Evolutionary conservation across 1,140 invertebrate species (phyloP).

Genomic region (Aphaenogaster ashmeadi): DNA sequence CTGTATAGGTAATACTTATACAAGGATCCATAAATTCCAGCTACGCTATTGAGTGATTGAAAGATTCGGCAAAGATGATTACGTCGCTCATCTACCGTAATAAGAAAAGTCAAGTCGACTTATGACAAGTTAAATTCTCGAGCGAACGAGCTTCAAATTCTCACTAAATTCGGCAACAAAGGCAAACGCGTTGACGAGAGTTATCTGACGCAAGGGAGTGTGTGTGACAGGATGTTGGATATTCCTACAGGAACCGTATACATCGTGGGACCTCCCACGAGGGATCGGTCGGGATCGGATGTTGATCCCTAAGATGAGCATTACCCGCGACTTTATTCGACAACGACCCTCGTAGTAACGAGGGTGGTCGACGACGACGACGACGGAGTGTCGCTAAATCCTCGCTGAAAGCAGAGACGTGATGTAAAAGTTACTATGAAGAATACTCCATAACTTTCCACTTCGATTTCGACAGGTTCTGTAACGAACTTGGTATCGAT

Average conservation of each 20-base stretch:
- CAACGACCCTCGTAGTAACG: not conserved
- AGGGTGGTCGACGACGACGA: not conserved
- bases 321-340: constrained; percentile 35
- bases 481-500: not conserved
- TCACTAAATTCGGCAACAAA: not conserved
- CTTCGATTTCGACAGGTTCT: not conserved
- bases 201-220: not conserved
- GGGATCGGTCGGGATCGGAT: constrained; percentile 7
- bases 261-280: not conserved
- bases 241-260: not conserved
- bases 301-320: constrained; percentile 14
- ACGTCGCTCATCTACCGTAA: not conserved
- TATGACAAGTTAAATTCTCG: not conserved
- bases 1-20: not conserved
- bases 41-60: not conserved
- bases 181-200: not conserved
- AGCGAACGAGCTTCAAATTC: not conserved
- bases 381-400: not conserved
- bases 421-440: not conserved
- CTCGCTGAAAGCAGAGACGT: not conserved
- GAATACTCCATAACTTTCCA: not conserved
- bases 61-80: not conserved
- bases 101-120: not conserved
- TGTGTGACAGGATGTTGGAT: not conserved
- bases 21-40: not conserved